Evolutionary conservation across 92 coral and sea anemone species (phyloP), one percentile per base, ranked within the genome.

Genomic region (Chrysogorgia sp.): DNA sequence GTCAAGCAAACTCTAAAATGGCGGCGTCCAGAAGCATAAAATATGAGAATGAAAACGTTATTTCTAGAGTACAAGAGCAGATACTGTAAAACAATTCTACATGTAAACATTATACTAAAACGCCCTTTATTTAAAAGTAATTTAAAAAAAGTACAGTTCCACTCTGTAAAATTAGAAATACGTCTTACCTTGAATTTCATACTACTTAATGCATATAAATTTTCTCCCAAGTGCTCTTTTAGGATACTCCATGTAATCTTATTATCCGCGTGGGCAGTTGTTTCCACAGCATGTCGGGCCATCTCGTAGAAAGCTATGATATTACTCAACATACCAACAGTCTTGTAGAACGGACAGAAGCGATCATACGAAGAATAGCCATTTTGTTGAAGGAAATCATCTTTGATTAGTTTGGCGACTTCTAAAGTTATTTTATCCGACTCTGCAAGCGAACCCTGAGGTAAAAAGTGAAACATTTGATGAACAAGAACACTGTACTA

Each of bases 341-440:
- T 93, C 86, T 93, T 93, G 82, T 93, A 93, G 70, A 93, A 93
- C 13, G 98, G 98, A 64, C 98, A 93, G 78, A 88, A 93, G 21
- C 96, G 96, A 79, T 93, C 98, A 82, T 93, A 93, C 3, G 94
- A 83, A 0, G 98, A 86, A 90, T 93, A 93, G 77, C 98, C 98
- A 58, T 93, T 93, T 74, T 93, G 98, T 71, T 93, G 98, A 5
- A 93, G 83, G 81, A 93, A 93, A 79, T 93, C 98, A 63, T 93
- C 98, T 67, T 93, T 93, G 41, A 93, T 81, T 49, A 93, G 87
- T 87, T 93, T 93, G 77, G 98, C 98, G 47, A 93, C 98, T 67
- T 93, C 98, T 0, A 93, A 81, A 0, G 98, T 93, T 72, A 93
- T 93, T 84, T 93, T 93, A 81, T 93, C 98, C 14, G 98, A 85